Conservation (phyloP, 1,140 invertebrate species). For the Oedothorax gibbosus region DNA sequence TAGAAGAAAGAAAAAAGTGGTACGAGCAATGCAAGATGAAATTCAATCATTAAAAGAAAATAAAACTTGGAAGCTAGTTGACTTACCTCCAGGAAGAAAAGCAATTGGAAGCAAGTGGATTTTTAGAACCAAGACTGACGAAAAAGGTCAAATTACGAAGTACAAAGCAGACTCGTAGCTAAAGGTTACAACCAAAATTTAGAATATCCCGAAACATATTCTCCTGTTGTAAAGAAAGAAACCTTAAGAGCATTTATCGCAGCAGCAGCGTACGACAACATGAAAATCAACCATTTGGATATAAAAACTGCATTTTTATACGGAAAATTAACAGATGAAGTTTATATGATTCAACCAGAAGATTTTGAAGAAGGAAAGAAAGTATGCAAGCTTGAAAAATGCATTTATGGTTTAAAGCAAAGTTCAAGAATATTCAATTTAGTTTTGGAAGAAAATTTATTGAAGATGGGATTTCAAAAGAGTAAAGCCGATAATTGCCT, state of each 20-base stretch:
- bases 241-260: constrained; percentile 65
- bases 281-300: constrained; percentile 65
- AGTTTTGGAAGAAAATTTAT: too few relatives aligned
- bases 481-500: too few relatives aligned
- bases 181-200: constrained; percentile 66
- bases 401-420: constrained; percentile 37
- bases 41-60: background rate
- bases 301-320: constrained; percentile 69
- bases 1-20: too few relatives aligned
- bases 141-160: constrained; percentile 41
- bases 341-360: constrained; percentile 67
- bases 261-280: constrained; percentile 62
- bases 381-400: constrained; percentile 3
- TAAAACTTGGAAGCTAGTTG: constrained; percentile 7
- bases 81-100: background rate
- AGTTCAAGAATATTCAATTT: background rate
- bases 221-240: constrained; percentile 64
- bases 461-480: too few relatives aligned
- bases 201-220: constrained; percentile 66
- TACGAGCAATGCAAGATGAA: background rate
- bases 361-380: constrained; percentile 15
- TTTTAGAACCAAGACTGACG: constrained; percentile 43
- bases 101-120: constrained; percentile 45
- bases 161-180: constrained; percentile 69
- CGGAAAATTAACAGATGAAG: constrained; percentile 66